Evolutionary conservation across 2,113 vertebrate genomes (phyloP).

Genomic region (Anarhynchus alexandrinus): DNA sequence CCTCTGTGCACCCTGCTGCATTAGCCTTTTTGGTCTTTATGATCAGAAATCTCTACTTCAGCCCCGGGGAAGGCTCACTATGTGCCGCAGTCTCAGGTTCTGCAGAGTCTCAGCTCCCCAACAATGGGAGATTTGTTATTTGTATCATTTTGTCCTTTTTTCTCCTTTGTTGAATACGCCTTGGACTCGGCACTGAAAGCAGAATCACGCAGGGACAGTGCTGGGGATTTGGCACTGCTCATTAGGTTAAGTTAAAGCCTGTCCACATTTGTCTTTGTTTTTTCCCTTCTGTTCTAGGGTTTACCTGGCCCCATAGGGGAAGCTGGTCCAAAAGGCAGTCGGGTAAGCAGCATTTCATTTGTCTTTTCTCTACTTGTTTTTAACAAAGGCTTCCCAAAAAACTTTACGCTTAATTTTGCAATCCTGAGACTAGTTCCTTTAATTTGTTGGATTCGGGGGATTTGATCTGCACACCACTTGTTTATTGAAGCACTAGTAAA

Average conservation of each 20-base stretch:
- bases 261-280: slow-evolving; percentile 70
- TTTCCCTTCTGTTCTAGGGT: slow-evolving; percentile 83
- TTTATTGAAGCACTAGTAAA: not conserved
- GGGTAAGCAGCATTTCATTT: slow-evolving; percentile 82
- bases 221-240: not conserved
- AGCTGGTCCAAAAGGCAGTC: slow-evolving; percentile 89
- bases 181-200: not conserved
- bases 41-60: not conserved
- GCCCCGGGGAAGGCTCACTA: not conserved
- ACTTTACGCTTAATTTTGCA: not conserved
- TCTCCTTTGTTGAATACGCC: not conserved
- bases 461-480: not conserved
- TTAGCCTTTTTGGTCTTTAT: not conserved
- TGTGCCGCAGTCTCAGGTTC: not conserved
- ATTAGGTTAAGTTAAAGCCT: not conserved
- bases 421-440: not conserved
- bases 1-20: not conserved
- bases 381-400: not conserved
- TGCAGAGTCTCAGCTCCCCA: not conserved
- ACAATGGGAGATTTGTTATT: slow-evolving; percentile 26
- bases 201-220: not conserved
- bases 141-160: not conserved
- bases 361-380: not conserved
- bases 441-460: not conserved
- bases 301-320: slow-evolving; percentile 95